Evolutionary conservation across 2,113 vertebrate species (phyloP).

Genomic region (Bubo bubo): DNA sequence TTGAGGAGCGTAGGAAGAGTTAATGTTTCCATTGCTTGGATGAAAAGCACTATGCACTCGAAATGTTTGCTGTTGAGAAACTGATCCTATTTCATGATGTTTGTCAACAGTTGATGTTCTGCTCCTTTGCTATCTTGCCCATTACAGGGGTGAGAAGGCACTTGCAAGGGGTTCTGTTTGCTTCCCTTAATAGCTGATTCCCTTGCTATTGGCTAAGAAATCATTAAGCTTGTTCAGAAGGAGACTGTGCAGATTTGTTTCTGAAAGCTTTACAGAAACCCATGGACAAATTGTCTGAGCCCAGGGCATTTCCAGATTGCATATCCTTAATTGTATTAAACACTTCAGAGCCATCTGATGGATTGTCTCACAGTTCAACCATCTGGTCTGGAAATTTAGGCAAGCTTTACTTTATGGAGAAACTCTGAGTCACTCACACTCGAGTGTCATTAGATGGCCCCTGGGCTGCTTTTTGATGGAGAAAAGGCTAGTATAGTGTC

Average conservation of each 20-base stretch:
- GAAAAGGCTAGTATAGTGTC: neutral
- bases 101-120: neutral
- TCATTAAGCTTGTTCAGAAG: neutral
- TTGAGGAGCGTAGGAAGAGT: neutral
- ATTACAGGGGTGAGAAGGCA: neutral
- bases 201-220: neutral
- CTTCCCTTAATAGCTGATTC: neutral
- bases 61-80: neutral
- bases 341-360: constrained; percentile 24
- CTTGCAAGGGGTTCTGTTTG: neutral
- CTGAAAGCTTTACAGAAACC: neutral
- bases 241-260: neutral
- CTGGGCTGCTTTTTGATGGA: constrained; percentile 4
- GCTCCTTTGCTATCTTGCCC: constrained; percentile 1
- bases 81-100: neutral
- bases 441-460: neutral
- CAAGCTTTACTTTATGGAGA: constrained; percentile 1
- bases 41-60: neutral
- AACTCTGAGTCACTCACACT: neutral
- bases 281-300: neutral
- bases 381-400: constrained; percentile 33
- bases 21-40: neutral
- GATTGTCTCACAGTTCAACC: constrained; percentile 27
- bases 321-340: constrained; percentile 41
- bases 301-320: constrained; percentile 38